Evolutionary conservation across 2,888 invertebrate genomes (phyloP).

Genomic region (Eristalis arbustorum): DNA sequence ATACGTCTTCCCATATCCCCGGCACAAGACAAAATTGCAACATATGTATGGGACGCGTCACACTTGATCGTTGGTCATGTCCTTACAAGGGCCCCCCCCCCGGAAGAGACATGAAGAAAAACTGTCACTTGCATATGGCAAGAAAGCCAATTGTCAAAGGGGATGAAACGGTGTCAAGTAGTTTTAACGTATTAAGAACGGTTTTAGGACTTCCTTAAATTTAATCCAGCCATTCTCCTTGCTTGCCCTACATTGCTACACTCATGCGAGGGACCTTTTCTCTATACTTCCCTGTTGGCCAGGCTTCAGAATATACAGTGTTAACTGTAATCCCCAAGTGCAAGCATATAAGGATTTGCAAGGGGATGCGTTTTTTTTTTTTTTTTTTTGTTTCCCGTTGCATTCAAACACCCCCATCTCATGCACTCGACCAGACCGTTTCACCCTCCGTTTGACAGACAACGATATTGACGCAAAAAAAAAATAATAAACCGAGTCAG

Average conservation of each 20-base stretch:
- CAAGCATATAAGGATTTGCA: conserved; percentile 35
- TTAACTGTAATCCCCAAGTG: conserved; percentile 62
- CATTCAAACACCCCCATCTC: conserved; percentile 1
- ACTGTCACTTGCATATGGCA: conserved; percentile 33
- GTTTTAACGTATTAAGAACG: conserved; percentile 58
- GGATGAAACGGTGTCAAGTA: conserved; percentile 59
- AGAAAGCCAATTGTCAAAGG: conserved; percentile 38
- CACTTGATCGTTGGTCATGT: conserved; percentile 57
- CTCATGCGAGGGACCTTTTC: not conserved
- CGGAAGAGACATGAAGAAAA: conserved; percentile 37
- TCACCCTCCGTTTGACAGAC: conserved; percentile 58
- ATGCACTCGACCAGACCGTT: conserved; percentile 59
- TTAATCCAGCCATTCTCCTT: conserved; percentile 23
- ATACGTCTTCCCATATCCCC: conserved; percentile 40
- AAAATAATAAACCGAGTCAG: not conserved
- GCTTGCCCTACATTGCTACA: conserved; percentile 17
- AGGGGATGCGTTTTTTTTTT: conserved; percentile 6
- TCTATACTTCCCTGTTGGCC: conserved; percentile 46
- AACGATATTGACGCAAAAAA: conserved; percentile 39
- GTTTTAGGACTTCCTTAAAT: conserved; percentile 68
- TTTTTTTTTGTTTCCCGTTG: not conserved
- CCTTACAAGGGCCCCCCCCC: conserved; percentile 25
- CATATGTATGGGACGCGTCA: conserved; percentile 32
- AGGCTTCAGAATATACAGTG: conserved; percentile 4
- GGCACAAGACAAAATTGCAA: conserved; percentile 32